Evolutionary conservation across 2,888 invertebrate species (phyloP).

Genomic region (Petrolisthes manimaculis): DNA sequence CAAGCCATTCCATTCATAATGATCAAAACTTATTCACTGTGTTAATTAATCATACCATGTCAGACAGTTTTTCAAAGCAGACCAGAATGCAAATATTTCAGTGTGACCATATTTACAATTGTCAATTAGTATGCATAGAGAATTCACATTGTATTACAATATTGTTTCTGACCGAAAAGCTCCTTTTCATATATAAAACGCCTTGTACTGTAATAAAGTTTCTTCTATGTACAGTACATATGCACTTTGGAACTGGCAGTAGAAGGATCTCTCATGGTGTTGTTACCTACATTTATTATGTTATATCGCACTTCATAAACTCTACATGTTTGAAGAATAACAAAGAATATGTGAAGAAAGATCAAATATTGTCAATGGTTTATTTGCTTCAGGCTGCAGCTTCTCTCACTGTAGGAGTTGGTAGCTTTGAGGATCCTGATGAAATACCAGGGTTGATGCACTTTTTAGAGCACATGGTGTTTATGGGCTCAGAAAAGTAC

Average conservation of each 20-base stretch:
- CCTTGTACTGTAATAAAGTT: background rate
- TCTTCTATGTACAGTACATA: background rate
- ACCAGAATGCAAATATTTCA: too few species aligned
- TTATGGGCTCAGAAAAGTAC: slow-evolving; percentile 93
- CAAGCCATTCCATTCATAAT: too few species aligned
- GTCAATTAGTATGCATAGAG: too few species aligned
- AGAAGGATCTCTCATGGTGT: background rate
- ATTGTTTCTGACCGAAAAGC: background rate
- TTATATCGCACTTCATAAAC: background rate
- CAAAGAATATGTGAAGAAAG: background rate
- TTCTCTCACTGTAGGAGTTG: slow-evolving; percentile 81
- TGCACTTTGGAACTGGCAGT: background rate
- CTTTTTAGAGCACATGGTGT: slow-evolving; percentile 92
- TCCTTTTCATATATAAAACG: background rate
- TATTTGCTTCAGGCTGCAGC: slow-evolving; percentile 77
- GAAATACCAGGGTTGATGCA: slow-evolving; percentile 85
- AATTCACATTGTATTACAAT: background rate
- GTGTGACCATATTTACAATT: too few species aligned
- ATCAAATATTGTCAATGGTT: too few species aligned
- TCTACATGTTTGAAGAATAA: background rate
- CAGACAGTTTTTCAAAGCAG: too few species aligned
- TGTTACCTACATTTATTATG: background rate
- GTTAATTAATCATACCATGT: too few species aligned
- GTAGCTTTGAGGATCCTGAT: slow-evolving; percentile 83
- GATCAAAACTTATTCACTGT: too few species aligned